Evolutionary conservation across 2,888 invertebrate genomes (phyloP), one percentile per base, ranked within the genome.

Genomic region (Andrena chrysosceles): DNA sequence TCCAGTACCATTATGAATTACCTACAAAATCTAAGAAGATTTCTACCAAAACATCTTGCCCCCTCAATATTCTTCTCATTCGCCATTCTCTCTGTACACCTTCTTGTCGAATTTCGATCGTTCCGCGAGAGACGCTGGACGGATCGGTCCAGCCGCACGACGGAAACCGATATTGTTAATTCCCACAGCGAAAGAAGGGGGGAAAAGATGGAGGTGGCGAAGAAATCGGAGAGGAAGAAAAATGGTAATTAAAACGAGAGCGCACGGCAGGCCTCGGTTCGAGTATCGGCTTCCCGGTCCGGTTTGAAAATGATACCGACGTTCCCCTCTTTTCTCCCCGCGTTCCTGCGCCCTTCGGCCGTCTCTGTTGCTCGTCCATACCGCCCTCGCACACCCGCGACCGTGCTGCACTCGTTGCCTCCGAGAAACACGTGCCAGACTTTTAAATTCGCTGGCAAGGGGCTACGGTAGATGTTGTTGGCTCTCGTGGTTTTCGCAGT

Each of bases 211-310:
- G 66, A 82, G 82, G 77, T 62, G 83, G 77, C 70, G 79, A 86
- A 86, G 91, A 91, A 92, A 91, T 91, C 86, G 90, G 90, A 92
- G 90, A 88, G 87, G 87, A 89, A 87, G 89, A 89, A 90, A 91
- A 91, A 90, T 91, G 86, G 88, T 91, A 91, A 92, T 92, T 91
- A 92, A 92, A 91, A 90, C 89, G 89, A 90, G 90, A 90, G 85
- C 88, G 79, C 73, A 73, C 75, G 70, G 77, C 87, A 86, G 83
- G 80, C 89, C 91, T 90, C 87, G 90, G 82, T 85, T 89, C 72
- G 66, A 85, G 86, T 91, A 90, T 92, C 90, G 82, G 77, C 87
- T 92, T 92, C 89, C 90, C 90, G 42, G 87, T 16, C 90, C 86
- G 85, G 92, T 91, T 85, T 90, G 90, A 89, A 92, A 92, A 89